Conservation (phyloP, 2,113 vertebrate genomes). For the Cavia porcellus region DNA sequence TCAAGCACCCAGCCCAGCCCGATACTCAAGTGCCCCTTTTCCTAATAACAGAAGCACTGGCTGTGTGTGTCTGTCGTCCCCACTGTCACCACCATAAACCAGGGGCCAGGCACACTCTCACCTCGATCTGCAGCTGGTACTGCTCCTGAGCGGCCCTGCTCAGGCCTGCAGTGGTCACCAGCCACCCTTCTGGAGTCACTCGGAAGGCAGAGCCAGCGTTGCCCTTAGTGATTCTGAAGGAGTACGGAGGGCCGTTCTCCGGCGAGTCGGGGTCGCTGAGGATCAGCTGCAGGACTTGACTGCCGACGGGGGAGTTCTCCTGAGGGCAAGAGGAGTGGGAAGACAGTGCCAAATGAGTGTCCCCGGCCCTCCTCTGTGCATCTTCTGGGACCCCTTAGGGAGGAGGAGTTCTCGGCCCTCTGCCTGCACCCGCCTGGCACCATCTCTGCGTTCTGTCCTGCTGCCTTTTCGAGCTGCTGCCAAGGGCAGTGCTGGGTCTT, state of each 20-base stretch:
- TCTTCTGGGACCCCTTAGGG: background rate
- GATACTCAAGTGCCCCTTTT: background rate
- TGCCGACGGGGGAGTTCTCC: slow-evolving; percentile 94
- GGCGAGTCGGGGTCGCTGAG: slow-evolving; percentile 95
- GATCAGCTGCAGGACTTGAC: slow-evolving; percentile 93
- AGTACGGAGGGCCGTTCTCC: slow-evolving; percentile 94
- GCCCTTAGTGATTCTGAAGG: slow-evolving; percentile 94
- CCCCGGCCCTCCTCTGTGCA: background rate
- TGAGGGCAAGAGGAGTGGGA: slow-evolving; percentile 74
- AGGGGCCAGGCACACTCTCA: slow-evolving; percentile 72
- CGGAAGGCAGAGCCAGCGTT: slow-evolving; percentile 93
- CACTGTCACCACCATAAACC: background rate
- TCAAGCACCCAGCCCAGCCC: background rate
- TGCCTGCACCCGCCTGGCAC: background rate
- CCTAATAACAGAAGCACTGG: background rate
- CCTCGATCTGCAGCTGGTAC: slow-evolving; percentile 96
- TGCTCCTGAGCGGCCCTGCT: slow-evolving; percentile 89
- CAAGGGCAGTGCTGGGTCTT: background rate
- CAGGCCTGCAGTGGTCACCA: slow-evolving; percentile 91
- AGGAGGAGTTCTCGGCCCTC: fast-evolving
- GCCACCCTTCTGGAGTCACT: slow-evolving; percentile 93
- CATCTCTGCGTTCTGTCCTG: background rate
- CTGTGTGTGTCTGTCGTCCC: background rate
- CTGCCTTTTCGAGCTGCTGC: background rate
- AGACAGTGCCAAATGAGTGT: slow-evolving; percentile 3